These are phyloP conservation scores for Drosophila jambulina DNA, from an alignment of 1,140 invertebrate species.

Conservation along the genomic window DNA sequence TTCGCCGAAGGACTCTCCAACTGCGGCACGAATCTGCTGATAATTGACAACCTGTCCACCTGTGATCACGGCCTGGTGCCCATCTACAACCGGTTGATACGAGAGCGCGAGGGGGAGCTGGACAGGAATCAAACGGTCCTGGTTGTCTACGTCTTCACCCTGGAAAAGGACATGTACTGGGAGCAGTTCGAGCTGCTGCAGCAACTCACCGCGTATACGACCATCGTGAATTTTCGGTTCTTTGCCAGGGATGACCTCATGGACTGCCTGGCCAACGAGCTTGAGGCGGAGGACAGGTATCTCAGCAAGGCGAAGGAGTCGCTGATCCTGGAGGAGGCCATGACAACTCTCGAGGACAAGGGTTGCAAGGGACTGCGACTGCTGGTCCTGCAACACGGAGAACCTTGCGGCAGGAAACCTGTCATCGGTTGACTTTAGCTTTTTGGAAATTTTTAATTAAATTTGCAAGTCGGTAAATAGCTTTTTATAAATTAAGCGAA, in stretches of 20 bases:
- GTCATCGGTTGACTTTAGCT: neutral
- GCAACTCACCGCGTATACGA: constrained; percentile 59
- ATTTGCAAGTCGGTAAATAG: neutral
- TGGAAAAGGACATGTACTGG: constrained; percentile 51
- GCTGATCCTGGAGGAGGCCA: constrained; percentile 37
- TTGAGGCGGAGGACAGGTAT: constrained; percentile 25
- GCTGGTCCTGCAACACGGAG: constrained; percentile 37
- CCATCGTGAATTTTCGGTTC: constrained; percentile 51
- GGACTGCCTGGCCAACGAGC: constrained; percentile 64
- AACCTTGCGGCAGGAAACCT: neutral
- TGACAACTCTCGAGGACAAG: constrained; percentile 11
- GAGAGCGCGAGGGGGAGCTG: constrained; percentile 41
- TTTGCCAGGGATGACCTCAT: constrained; percentile 53
- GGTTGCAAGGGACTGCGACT: constrained; percentile 61
- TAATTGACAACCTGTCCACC: constrained; percentile 67
- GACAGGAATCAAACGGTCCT: constrained; percentile 58
- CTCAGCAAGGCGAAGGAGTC: constrained; percentile 27
- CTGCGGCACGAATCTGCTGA: constrained; percentile 70
- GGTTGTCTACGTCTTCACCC: constrained; percentile 66
- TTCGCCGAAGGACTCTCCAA: constrained; percentile 60
- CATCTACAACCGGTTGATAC: constrained; percentile 60
- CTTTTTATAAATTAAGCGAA: neutral
- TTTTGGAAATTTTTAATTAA: neutral
- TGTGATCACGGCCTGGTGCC: constrained; percentile 60
- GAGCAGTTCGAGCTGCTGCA: constrained; percentile 68